Conservation (phyloP, 1,140 invertebrate species). For the Zeugodacus cucurbitae region DNA sequence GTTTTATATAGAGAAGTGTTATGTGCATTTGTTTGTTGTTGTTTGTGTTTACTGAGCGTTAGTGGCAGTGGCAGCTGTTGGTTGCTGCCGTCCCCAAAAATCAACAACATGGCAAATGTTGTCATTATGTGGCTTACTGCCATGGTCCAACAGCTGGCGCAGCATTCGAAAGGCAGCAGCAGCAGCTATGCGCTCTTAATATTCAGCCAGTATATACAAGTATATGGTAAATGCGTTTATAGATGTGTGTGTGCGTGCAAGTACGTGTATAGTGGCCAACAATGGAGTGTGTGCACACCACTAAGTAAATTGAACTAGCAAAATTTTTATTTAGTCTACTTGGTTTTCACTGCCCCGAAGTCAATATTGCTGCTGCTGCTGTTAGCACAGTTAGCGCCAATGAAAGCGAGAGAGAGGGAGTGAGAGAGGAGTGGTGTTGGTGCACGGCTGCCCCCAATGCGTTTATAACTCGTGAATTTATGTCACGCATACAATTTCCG, state of each 20-base stretch:
- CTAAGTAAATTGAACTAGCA: conserved; percentile 9
- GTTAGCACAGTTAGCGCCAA: not conserved
- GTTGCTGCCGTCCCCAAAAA: not conserved
- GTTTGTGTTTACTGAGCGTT: not conserved
- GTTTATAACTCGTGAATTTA: conserved; percentile 5
- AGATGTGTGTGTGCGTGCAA: not conserved
- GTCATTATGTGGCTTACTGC: not conserved
- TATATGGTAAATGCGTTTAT: not conserved
- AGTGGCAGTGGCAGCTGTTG: not conserved
- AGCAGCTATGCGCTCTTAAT: not conserved
- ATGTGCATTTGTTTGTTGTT: not conserved
- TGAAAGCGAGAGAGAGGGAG: not conserved
- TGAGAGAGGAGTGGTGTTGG: not conserved
- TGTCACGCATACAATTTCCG: conserved; percentile 21
- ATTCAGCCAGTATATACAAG: not conserved
- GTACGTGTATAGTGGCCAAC: not conserved
- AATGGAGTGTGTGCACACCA: not conserved
- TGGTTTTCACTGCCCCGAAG: not conserved
- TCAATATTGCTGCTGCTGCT: conserved; percentile 1
- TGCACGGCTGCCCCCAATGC: not conserved
- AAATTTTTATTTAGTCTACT: not conserved
- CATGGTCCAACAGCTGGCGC: not conserved
- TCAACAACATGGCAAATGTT: not conserved
- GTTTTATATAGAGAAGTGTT: not conserved
- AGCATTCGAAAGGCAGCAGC: not conserved